phyloP scores from a whole-genome alignment of 2,797 vertebrate species.

The Brachyalestes nurse region DNA sequence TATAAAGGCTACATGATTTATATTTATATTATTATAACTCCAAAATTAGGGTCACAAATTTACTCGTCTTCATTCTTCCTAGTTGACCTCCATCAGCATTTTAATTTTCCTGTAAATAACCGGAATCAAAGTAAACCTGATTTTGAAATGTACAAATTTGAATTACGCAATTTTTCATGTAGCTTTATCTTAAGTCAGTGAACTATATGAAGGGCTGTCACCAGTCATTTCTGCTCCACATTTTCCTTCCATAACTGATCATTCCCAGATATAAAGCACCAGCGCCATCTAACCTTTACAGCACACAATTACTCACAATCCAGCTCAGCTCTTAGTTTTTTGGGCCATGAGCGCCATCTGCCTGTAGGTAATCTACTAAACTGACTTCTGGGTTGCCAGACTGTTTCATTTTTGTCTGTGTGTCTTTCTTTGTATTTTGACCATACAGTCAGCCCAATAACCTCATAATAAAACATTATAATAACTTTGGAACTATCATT shows the following conservation, averaged over 20 bases:
- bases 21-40: no score
- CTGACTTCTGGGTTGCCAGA: background rate
- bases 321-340: background rate
- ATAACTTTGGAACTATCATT: no score
- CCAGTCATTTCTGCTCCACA: background rate
- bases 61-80: no score
- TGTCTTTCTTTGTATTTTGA: background rate
- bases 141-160: no score
- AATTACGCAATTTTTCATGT: no score
- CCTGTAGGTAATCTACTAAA: background rate
- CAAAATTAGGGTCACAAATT: no score
- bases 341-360: conserved; percentile 36
- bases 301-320: background rate
- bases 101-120: no score
- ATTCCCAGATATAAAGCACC: conserved; percentile 19
- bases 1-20: no score
- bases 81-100: no score
- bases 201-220: background rate
- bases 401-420: background rate
- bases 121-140: no score
- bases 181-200: no score
- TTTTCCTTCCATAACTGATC: conserved; percentile 10
- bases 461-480: no score
- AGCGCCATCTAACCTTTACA: conserved; percentile 36
- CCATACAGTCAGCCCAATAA: background rate